phyloP scores from a whole-genome alignment of 2,888 invertebrate species.

The Nasonia oneida region DNA sequence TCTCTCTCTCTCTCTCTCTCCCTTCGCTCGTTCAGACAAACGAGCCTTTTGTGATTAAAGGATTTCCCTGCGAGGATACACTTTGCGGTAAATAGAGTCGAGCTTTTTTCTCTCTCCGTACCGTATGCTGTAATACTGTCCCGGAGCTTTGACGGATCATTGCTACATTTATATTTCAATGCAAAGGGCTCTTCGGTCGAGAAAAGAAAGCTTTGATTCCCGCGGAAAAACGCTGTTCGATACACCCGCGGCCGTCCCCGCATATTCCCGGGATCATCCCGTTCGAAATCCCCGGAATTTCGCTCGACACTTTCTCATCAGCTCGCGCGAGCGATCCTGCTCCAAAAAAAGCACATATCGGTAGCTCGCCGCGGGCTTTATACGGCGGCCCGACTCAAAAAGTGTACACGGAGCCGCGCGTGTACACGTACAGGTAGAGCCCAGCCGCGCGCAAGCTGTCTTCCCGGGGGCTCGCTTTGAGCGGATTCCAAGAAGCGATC shows the following conservation, averaged over 20 bases:
- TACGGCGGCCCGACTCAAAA: slow-evolving; percentile 11
- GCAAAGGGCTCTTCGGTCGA: too few species aligned
- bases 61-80: background rate
- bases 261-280: background rate
- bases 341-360: too few species aligned
- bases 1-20: background rate
- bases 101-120: background rate
- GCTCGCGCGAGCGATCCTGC: too few species aligned
- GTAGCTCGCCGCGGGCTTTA: too few species aligned
- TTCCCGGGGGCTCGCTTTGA: slow-evolving; percentile 31
- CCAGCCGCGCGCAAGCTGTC: background rate
- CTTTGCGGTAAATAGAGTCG: background rate
- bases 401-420: background rate
- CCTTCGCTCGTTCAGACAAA: background rate
- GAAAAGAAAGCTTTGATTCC: background rate
- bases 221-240: background rate
- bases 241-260: background rate
- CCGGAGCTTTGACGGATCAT: background rate
- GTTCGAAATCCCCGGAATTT: background rate
- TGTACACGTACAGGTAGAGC: background rate
- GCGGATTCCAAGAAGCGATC: slow-evolving; percentile 63
- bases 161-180: background rate
- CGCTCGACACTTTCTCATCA: too few species aligned
- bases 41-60: slow-evolving; percentile 35
- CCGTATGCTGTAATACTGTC: too few species aligned